These are phyloP conservation scores for Pectinophora gossypiella DNA, from an alignment of 1,140 invertebrate species.

Conservation along the genomic window DNA sequence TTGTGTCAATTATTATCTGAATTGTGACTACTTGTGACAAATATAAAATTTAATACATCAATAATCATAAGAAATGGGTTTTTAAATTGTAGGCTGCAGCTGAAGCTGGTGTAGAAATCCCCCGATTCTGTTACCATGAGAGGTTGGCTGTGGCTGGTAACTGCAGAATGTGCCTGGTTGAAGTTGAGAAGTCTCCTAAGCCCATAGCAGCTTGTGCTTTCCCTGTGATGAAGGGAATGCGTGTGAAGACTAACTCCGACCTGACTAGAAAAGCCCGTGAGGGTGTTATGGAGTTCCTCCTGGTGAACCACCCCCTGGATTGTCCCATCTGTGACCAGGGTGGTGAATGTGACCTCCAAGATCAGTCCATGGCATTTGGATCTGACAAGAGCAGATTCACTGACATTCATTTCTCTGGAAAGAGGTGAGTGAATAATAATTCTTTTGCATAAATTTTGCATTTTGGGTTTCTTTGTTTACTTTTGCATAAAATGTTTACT, in stretches of 20 bases:
- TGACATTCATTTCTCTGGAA: constrained; percentile 95
- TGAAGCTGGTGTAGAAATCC: constrained; percentile 97
- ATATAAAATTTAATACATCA: too few relatives aligned
- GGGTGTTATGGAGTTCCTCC: constrained; percentile 99
- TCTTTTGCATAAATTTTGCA: too few relatives aligned
- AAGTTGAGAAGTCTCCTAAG: constrained; percentile 96
- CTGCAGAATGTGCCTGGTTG: constrained; percentile 99
- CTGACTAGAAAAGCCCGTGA: constrained; percentile 92
- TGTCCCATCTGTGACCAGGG: constrained; percentile 99
- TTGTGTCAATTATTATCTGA: too few relatives aligned
- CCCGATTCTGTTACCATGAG: constrained; percentile 99
- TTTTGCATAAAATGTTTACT: too few relatives aligned
- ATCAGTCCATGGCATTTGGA: constrained; percentile 99
- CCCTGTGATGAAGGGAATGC: constrained; percentile 99
- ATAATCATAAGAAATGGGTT: too few relatives aligned
- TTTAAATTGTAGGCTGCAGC: constrained; percentile 91
- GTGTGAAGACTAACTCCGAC: constrained; percentile 98
- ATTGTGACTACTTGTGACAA: too few relatives aligned
- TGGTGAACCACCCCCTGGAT: constrained; percentile 99
- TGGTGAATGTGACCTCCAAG: constrained; percentile 99
- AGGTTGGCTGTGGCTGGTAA: constrained; percentile 98
- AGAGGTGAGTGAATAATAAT: constrained; percentile 78
- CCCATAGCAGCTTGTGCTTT: constrained; percentile 99
- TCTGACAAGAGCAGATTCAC: constrained; percentile 95
- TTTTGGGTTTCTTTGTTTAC: too few relatives aligned